These are phyloP conservation scores for Orchestia grillus DNA, from an alignment of 1,140 invertebrate species.

Conservation along the genomic window DNA sequence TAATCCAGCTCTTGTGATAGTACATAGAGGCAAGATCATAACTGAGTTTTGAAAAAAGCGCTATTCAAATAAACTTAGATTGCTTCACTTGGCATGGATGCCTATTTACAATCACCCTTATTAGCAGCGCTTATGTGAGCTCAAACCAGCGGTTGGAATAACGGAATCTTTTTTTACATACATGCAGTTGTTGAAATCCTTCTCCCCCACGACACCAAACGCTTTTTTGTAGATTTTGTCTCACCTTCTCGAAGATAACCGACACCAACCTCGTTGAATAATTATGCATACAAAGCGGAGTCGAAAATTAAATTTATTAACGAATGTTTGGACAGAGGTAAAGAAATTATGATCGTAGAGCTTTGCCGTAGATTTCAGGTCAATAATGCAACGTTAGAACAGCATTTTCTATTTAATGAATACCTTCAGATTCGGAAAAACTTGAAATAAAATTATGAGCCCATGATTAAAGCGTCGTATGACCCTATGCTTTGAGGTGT, in stretches of 20 bases:
- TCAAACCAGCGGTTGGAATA: background rate
- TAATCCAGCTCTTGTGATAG: background rate
- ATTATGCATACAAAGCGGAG: no score
- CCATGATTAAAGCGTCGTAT: background rate
- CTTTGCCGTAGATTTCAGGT: background rate
- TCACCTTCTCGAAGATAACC: no score
- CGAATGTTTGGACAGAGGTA: no score
- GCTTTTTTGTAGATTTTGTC: background rate
- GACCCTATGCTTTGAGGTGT: background rate
- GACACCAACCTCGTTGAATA: no score
- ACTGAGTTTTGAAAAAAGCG: background rate
- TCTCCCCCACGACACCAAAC: background rate
- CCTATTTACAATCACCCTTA: background rate
- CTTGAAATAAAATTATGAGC: background rate
- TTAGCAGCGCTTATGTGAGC: background rate
- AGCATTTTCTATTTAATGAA: background rate
- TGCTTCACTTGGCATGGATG: background rate
- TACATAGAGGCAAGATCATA: background rate
- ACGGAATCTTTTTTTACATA: background rate
- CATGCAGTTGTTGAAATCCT: background rate
- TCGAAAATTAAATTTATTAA: no score
- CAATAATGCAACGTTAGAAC: background rate
- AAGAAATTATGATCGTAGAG: no score
- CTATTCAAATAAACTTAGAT: background rate
- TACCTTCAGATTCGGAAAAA: background rate